These are phyloP conservation scores for Asteroscopus sphinx DNA, from an alignment of 2,888 invertebrate genomes.

Conservation along the genomic window DNA sequence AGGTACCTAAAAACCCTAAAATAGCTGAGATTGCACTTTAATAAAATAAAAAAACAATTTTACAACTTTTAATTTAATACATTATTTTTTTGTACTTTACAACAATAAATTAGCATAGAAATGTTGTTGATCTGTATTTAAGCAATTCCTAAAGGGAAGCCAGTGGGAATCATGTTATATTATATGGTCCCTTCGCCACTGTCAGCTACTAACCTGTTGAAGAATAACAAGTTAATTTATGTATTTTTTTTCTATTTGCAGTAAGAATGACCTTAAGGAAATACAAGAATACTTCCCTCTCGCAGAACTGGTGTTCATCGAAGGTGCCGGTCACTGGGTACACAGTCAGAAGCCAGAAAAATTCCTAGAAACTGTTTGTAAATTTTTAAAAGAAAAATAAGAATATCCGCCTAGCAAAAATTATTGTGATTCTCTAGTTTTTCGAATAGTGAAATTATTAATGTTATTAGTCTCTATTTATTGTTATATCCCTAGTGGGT, in stretches of 20 bases:
- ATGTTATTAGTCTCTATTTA: slow-evolving; percentile 48
- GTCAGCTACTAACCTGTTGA: no score
- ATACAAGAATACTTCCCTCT: slow-evolving; percentile 93
- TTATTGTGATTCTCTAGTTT: slow-evolving; percentile 58
- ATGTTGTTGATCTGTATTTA: no score
- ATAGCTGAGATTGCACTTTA: no score
- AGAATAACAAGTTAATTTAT: neutral
- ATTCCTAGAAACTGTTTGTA: slow-evolving; percentile 91
- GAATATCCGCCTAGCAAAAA: slow-evolving; percentile 45
- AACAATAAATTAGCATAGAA: no score
- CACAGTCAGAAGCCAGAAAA: slow-evolving; percentile 97
- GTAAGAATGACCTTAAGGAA: slow-evolving; percentile 89
- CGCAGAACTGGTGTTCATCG: slow-evolving; percentile 92
- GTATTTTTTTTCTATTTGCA: slow-evolving; percentile 58
- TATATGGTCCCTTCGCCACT: no score
- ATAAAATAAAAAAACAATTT: no score
- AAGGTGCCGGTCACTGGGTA: slow-evolving; percentile 97
- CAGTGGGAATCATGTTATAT: no score
- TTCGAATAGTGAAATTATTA: slow-evolving; percentile 50
- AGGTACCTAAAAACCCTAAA: no score
- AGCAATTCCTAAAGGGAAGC: no score
- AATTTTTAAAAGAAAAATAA: slow-evolving; percentile 90
- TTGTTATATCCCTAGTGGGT: slow-evolving; percentile 37
- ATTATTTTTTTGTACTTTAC: no score
- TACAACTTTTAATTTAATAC: no score